Conservation (phyloP, 2,113 vertebrate genomes). For the Steatornis caripensis region DNA sequence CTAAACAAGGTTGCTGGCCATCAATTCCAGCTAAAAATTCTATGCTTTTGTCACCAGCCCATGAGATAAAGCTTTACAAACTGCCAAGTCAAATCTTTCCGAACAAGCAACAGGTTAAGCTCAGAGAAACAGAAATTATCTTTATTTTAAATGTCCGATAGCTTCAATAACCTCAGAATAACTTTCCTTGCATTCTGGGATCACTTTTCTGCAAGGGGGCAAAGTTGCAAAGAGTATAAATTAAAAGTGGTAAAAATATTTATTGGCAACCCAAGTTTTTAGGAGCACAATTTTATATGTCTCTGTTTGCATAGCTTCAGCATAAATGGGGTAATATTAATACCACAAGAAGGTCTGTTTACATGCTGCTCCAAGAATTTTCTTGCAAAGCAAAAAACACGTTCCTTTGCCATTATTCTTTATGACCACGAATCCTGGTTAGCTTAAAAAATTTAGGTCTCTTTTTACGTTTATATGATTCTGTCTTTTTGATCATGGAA, state of each 20-base stretch:
- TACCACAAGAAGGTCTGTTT: conserved; percentile 59
- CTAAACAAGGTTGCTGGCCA: neutral
- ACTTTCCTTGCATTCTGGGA: neutral
- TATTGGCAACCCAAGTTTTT: conserved; percentile 44
- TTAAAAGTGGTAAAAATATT: conserved; percentile 39
- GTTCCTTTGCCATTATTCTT: conserved; percentile 4
- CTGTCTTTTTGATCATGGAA: neutral
- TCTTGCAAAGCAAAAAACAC: neutral
- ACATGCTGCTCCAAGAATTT: conserved; percentile 66
- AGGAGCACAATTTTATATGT: conserved; percentile 63
- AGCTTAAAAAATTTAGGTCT: neutral
- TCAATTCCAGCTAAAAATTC: neutral
- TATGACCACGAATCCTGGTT: neutral
- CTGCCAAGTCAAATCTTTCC: neutral
- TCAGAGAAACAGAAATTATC: neutral
- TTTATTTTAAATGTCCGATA: neutral
- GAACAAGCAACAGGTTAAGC: neutral
- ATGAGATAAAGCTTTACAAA: neutral
- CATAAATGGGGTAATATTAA: conserved; percentile 63
- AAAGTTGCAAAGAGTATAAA: neutral
- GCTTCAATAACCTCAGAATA: neutral
- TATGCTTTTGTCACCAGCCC: neutral
- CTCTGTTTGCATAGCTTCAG: conserved; percentile 60
- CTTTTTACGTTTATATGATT: neutral
- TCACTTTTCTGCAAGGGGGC: neutral